These are phyloP conservation scores for Eufriesea mexicana DNA, from an alignment of 1,140 invertebrate genomes.

Conservation along the genomic window DNA sequence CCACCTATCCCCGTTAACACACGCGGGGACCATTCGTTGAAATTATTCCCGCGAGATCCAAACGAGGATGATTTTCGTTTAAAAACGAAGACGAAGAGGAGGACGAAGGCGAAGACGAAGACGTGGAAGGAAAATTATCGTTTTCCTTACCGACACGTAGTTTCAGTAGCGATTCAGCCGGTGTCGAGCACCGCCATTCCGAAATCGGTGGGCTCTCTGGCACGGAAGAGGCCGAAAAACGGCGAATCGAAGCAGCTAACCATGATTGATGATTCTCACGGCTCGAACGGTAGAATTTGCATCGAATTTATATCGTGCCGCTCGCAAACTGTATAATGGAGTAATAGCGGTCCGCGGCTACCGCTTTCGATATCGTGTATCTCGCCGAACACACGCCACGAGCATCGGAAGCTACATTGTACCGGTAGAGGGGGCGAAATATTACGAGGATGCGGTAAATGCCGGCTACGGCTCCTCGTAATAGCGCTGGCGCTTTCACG, in stretches of 20 bases:
- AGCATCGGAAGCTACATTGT: constrained; percentile 41
- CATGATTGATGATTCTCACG: constrained; percentile 55
- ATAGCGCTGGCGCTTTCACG: constrained; percentile 8
- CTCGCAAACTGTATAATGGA: constrained; percentile 52
- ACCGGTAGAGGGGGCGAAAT: constrained; percentile 18
- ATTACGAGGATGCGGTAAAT: constrained; percentile 46
- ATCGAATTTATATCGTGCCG: constrained; percentile 55
- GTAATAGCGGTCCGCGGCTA: constrained; percentile 45
- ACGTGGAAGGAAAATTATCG: no score
- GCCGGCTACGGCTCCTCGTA: constrained; percentile 14
- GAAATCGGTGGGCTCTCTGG: not conserved
- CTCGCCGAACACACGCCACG: constrained; percentile 37
- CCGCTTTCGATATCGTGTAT: constrained; percentile 50
- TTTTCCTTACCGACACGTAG: no score
- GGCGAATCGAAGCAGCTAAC: constrained; percentile 24
- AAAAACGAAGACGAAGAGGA: no score
- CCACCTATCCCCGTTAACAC: no score
- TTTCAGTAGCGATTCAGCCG: not conserved
- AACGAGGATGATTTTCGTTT: no score
- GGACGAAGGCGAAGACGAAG: no score
- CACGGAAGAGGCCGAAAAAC: constrained; percentile 12
- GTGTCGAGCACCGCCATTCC: not conserved
- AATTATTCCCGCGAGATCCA: no score
- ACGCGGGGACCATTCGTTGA: no score
- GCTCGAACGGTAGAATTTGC: constrained; percentile 41